phyloP scores from a whole-genome alignment of 2,113 vertebrate genomes.

The Psephotus haematonotus region DNA sequence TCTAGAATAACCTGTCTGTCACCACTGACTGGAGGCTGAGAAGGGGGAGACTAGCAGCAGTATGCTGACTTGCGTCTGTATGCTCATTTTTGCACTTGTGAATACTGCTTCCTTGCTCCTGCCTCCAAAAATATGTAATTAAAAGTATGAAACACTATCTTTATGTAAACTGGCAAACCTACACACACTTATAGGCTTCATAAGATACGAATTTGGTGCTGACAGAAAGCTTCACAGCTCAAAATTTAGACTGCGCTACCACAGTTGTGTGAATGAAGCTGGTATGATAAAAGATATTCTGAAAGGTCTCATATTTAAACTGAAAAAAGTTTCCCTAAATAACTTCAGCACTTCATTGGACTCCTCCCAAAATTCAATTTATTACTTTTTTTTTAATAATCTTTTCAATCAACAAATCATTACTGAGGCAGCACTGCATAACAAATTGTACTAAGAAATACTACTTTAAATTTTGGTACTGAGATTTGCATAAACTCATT shows the following conservation, averaged over 20 bases:
- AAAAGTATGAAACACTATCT: neutral
- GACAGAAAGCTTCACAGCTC: conserved; percentile 11
- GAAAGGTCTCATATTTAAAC: neutral
- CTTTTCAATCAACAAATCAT: neutral
- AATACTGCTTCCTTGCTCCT: neutral
- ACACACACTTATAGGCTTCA: neutral
- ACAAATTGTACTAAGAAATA: neutral
- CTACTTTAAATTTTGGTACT: neutral
- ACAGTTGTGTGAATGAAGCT: neutral
- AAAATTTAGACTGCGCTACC: neutral
- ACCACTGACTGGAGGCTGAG: neutral
- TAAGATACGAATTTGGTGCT: neutral
- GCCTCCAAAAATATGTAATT: neutral
- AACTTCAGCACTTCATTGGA: neutral
- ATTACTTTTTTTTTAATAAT: neutral
- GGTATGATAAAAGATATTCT: neutral
- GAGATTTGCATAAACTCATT: neutral
- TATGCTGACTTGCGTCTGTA: neutral
- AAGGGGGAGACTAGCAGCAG: neutral
- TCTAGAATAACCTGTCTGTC: conserved; percentile 8
- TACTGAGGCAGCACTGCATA: neutral
- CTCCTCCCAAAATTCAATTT: neutral
- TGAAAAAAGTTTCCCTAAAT: neutral
- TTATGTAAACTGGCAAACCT: neutral
- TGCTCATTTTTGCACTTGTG: neutral